Percentiles rank a stretch among this genome's conserved stretches.
These are phyloP conservation scores for Ectemnius cavifrons DNA, from an alignment of 2,888 invertebrate genomes.

Conservation along the genomic window DNA sequence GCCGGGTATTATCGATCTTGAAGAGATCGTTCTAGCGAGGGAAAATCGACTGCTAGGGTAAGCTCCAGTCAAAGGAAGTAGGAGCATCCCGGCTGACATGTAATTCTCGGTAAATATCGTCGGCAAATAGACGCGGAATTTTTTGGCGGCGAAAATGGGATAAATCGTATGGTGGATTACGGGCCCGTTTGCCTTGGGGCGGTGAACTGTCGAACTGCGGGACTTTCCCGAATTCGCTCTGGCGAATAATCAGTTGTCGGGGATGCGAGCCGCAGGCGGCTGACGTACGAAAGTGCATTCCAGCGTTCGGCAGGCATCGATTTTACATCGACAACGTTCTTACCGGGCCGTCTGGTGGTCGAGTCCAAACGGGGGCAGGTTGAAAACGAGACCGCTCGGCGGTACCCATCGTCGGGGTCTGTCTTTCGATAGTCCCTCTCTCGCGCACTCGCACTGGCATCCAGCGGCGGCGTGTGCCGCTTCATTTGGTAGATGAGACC, in stretches of 20 bases:
- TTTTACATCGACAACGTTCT: conserved; percentile 22
- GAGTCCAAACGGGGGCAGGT: too few species aligned
- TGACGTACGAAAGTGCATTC: conserved; percentile 28
- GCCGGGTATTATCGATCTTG: too few species aligned
- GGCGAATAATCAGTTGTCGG: neutral
- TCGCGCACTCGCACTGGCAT: conserved; percentile 25
- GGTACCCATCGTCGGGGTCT: neutral
- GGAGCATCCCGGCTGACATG: too few species aligned
- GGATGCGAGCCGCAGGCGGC: neutral
- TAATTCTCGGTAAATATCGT: too few species aligned
- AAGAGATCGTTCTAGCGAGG: too few species aligned
- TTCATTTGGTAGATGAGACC: conserved; percentile 69
- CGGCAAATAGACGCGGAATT: too few species aligned
- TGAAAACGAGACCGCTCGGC: too few species aligned
- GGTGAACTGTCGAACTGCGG: neutral
- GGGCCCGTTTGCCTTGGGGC: neutral
- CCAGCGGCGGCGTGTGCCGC: conserved; percentile 25
- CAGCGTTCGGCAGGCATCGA: conserved; percentile 22
- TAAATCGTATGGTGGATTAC: neutral
- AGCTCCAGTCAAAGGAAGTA: too few species aligned
- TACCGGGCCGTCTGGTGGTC: conserved; percentile 20
- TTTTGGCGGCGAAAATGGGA: neutral
- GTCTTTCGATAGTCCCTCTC: conserved; percentile 5
- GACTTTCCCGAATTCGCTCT: conserved; percentile 1
- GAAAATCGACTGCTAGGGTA: too few species aligned